Conservation (phyloP, 2,888 invertebrate species). For the Sarcophaga caerulescens region DNA sequence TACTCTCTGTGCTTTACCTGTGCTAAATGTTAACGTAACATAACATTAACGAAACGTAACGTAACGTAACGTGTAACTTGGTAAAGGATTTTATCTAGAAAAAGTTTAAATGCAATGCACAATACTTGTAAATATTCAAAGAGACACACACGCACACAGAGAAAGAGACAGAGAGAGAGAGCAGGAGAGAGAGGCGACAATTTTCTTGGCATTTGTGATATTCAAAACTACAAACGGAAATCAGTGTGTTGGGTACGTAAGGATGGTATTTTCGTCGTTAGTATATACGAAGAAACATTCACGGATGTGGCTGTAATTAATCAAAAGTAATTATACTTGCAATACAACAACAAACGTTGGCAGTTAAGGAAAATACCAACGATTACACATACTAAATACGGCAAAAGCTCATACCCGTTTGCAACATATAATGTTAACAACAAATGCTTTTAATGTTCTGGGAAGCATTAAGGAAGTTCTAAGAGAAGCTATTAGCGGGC, state of each 20-base stretch:
- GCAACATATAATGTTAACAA: neutral
- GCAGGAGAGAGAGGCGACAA: neutral
- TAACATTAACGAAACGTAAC: too few species aligned
- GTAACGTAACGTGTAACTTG: neutral
- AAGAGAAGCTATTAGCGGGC: neutral
- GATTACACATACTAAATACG: neutral
- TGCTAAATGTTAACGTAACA: neutral
- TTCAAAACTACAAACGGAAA: conserved; percentile 47
- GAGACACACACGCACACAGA: too few species aligned
- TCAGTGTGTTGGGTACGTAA: conserved; percentile 33
- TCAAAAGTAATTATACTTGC: conserved; percentile 64
- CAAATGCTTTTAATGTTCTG: conserved; percentile 6
- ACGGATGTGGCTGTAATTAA: conserved; percentile 63
- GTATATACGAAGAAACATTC: conserved; percentile 30
- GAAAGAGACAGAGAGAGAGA: neutral
- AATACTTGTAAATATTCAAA: neutral
- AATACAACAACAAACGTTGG: conserved; percentile 29
- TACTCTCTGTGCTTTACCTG: neutral
- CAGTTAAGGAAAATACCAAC: conserved; percentile 13
- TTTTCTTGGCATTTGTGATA: neutral
- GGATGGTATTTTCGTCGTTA: conserved; percentile 28
- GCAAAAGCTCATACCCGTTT: neutral
- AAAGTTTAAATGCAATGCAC: neutral
- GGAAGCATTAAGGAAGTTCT: neutral
- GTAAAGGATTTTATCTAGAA: conserved; percentile 36